Evolutionary conservation across 2,113 vertebrate species (phyloP).

Genomic region (Ciconia stormi): DNA sequence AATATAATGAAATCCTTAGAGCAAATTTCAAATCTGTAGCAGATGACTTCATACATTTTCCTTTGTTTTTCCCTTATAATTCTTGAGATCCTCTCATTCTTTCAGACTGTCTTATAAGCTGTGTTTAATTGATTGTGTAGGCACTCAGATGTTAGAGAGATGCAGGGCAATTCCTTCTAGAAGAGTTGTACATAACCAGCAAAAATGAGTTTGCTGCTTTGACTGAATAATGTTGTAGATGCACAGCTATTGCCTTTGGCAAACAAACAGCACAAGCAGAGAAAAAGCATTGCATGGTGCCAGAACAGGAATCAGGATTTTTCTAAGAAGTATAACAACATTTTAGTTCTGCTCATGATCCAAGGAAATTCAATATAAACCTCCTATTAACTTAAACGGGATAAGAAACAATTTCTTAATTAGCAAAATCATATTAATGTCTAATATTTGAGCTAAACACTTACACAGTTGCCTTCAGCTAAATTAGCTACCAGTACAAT

Average conservation of each 20-base stretch:
- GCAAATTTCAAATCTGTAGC: neutral
- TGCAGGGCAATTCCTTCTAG: neutral
- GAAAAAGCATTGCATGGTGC: neutral
- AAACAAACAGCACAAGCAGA: neutral
- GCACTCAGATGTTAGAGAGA: neutral
- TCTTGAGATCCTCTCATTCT: neutral
- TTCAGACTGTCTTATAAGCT: neutral
- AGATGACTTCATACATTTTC: neutral
- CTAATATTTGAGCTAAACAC: neutral
- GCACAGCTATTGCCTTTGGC: neutral
- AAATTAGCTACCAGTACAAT: neutral
- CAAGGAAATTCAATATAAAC: neutral
- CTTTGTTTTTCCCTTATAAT: neutral
- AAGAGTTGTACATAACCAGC: neutral
- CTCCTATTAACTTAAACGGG: neutral
- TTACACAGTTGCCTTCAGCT: neutral
- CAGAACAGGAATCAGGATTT: neutral
- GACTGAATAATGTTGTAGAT: neutral
- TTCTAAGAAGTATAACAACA: neutral
- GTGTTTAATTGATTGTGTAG: neutral
- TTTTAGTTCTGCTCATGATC: neutral
- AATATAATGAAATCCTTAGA: neutral
- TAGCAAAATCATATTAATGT: neutral
- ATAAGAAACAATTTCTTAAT: neutral
- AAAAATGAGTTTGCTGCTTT: neutral